A percentile compares a stretch with the other conserved stretches of the same genome.
These are phyloP conservation scores for Carassius carassius DNA, from an alignment of 2,113 vertebrate genomes.

Conservation along the genomic window DNA sequence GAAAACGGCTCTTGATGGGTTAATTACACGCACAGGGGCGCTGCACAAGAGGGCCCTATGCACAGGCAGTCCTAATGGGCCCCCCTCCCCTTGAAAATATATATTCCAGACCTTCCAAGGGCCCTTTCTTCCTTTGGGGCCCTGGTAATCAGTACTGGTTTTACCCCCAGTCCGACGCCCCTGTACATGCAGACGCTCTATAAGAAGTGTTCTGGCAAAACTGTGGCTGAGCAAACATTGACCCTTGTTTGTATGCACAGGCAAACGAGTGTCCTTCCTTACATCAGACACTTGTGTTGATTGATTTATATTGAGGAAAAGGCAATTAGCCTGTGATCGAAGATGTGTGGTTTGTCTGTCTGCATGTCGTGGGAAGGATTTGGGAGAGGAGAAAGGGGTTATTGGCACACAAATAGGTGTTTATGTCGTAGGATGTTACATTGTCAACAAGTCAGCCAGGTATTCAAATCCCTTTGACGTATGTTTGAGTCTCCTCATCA, in stretches of 20 bases:
- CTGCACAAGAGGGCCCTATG: too few species aligned
- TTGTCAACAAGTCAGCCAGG: constrained; percentile 13
- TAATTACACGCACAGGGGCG: constrained; percentile 16
- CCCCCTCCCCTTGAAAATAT: too few species aligned
- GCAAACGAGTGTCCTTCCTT: neutral
- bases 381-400: neutral
- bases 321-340: neutral
- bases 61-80: too few species aligned
- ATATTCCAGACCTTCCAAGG: too few species aligned
- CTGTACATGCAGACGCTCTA: neutral
- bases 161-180: too few species aligned
- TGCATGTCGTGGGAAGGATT: neutral
- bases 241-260: constrained; percentile 13
- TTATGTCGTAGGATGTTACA: neutral
- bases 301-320: neutral
- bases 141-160: too few species aligned
- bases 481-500: neutral
- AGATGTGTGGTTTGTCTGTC: neutral
- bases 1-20: constrained; percentile 10
- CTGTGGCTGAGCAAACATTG: constrained; percentile 8
- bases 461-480: constrained; percentile 38
- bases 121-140: too few species aligned
- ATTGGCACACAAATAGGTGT: constrained; percentile 35
- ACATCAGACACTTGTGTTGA: neutral
- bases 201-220: neutral